Base-by-base conservation (phyloP, 1,140 invertebrate species). In the Ganaspis sp. region DNA sequence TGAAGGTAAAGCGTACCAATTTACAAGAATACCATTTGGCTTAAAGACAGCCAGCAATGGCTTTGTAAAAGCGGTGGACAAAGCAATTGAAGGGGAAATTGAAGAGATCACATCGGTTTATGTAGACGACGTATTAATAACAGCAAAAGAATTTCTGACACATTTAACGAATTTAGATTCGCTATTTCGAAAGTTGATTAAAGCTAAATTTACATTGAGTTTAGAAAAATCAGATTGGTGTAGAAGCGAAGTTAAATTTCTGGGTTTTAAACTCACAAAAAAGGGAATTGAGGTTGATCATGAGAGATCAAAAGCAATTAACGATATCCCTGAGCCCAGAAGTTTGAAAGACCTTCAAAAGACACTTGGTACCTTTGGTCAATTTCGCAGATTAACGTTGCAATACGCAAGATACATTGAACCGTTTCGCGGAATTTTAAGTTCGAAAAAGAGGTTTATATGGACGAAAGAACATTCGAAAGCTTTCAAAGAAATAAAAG, bases 221-320 rank as follows among this genome's bases (percentile, higher is more conserved):
- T 70, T 78, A 64, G 70, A 64, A 17, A 86, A 85, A 78, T 81
- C 80, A 23, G 3, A 42, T 4, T 82, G 83, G 69, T 73, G 73
- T 15, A 21, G 40, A 54, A 64, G 23, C 5, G 70, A 72, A 58
- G 72, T 85, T 11, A 73, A 64, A 40, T 84, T 86, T 54, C 53
- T 85, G 9, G 83, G 85, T 19, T 78, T 81, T 73, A 74, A 83
- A 9, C 21, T 85, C 26, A 75, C 74, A 19, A 6, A 69, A 1
- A 23, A 78, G 1, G 89, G 87, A 23, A 83, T 90, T 23, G 19
- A 71, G 72, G 83, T 87, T 8, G 80, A 88, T 76, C 75, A 84
- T 0, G 83, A 82, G 29, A 89, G 87, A 76, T 74, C 89, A 0
- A 45, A 73, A 6, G 81, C 76, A 4, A 80, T 92, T 17, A 17